These are phyloP conservation scores for Drosophila pallidifrons DNA, from an alignment of 1,140 invertebrate genomes.

Conservation along the genomic window DNA sequence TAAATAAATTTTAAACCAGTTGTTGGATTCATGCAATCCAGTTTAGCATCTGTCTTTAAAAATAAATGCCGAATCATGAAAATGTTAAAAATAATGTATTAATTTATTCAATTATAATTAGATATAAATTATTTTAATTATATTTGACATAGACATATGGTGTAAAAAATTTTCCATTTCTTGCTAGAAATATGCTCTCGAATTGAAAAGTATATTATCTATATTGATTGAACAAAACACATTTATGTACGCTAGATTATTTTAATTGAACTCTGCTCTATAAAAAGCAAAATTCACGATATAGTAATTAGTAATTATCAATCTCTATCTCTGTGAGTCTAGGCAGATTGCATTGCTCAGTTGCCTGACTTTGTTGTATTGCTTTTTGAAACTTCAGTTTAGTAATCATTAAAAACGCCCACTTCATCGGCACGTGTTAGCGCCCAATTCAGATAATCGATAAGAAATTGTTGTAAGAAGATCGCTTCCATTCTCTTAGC, in stretches of 20 bases:
- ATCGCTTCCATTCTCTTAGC: slow-evolving; percentile 61
- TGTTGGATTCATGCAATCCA: not conserved
- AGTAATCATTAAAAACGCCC: slow-evolving; percentile 75
- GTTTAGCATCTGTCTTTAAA: no score
- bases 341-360: not conserved
- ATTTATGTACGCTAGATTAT: slow-evolving; percentile 12
- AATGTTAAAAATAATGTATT: no score
- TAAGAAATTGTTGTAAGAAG: slow-evolving; percentile 60
- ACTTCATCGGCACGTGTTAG: slow-evolving; percentile 65
- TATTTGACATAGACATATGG: no score
- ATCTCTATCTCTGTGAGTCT: not conserved
- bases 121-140: no score
- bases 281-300: slow-evolving; percentile 11
- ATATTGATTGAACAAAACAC: no score
- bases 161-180: no score
- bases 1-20: not conserved
- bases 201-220: no score
- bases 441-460: slow-evolving; percentile 62
- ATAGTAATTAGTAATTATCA: not conserved
- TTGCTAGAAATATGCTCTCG: no score
- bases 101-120: no score
- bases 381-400: not conserved
- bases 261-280: slow-evolving; percentile 53
- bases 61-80: no score
- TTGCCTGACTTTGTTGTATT: slow-evolving; percentile 19